Conservation (phyloP, 2,888 invertebrate genomes). For the Noctua comes region DNA sequence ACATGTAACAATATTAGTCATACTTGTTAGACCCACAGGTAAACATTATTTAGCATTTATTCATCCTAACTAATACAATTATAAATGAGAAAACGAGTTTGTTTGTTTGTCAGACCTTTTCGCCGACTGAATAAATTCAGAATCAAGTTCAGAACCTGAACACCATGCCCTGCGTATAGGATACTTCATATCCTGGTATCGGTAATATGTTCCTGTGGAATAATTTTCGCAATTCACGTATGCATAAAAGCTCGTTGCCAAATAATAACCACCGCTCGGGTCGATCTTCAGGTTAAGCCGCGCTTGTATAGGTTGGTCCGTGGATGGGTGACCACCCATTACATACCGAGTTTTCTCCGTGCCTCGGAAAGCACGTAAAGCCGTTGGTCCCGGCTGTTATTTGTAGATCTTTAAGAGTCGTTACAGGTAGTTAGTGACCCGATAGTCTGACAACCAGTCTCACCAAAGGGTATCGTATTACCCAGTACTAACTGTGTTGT, state of each 20-base stretch:
- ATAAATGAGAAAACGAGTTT: not conserved
- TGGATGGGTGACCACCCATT: no score
- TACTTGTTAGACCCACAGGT: not conserved
- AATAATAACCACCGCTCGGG: no score
- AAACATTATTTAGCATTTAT: not conserved
- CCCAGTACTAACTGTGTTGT: no score
- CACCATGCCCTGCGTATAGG: not conserved
- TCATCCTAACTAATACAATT: not conserved
- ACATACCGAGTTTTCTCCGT: no score
- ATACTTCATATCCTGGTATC: not conserved
- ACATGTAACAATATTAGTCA: not conserved
- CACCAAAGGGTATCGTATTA: no score
- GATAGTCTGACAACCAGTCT: no score
- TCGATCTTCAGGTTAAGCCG: no score
- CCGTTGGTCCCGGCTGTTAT: no score
- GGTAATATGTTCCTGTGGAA: not conserved
- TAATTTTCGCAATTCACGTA: not conserved
- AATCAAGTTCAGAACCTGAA: not conserved
- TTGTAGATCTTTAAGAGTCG: no score
- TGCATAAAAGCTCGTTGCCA: not conserved
- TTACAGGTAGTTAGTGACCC: no score
- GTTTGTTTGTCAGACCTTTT: not conserved
- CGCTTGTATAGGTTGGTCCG: no score
- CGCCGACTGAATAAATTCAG: not conserved
- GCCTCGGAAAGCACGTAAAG: no score